Evolutionary conservation across 2,888 invertebrate genomes (phyloP), one percentile per base, ranked within the genome.

Genomic region (Euzetes globulus): DNA sequence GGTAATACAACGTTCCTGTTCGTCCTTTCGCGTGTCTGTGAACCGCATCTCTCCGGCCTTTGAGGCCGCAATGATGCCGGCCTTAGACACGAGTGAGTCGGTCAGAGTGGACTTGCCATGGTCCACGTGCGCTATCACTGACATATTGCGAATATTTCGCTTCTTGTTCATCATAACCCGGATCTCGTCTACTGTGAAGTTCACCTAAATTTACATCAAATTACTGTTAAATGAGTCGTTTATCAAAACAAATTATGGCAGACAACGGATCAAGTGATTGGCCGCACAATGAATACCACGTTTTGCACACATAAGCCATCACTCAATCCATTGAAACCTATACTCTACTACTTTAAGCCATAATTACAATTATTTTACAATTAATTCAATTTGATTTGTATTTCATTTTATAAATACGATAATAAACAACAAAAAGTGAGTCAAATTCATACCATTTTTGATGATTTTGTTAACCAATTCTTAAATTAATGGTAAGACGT

Each of bases 161-260:
- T 98, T 98, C 86, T 94, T 94, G 92, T 99, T 98, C 99, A 99
- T 99, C 91, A 99, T 94, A 84, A 83, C 87, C 87, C 99, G 93
- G 88, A 99, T 98, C 88, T 99, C 96, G 88, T 98, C 98, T 87
- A 99, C 94, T 80, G 98, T 99, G 86, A 99, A 99, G 90, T 99
- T 99, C 90, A 99, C 99, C 99, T 77, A 13, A 47, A 15, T 22
- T 41, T 55, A 3, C 17, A 33, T 7, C 4, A 33, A 33, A 41
- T 9, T 13, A 41, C 41, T 13, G 13, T 41, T 41, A 41, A 41
- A 33, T 33, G 13, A 50, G 4, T 6, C 19, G n/a, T 50, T 50
- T 50, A 6, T n/a, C 19, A 19, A 50, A 9, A 22, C 55, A 55
- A 22, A 22, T 9, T 7, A 25, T 19, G 19, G 13, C 13, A 47